These are phyloP conservation scores for Natator depressus DNA, from an alignment of 2,113 vertebrate species.

Conservation along the genomic window DNA sequence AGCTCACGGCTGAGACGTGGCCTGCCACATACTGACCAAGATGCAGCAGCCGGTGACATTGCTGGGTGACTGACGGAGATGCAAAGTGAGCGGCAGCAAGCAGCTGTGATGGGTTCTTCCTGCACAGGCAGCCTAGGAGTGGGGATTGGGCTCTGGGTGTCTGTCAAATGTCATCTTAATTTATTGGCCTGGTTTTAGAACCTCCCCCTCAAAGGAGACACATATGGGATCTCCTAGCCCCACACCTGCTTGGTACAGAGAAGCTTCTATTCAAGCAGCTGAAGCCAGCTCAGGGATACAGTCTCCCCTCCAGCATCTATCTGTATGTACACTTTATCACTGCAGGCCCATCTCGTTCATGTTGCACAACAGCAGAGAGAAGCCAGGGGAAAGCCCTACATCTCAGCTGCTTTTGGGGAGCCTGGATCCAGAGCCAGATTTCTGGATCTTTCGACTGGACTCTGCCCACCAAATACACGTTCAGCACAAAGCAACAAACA, in stretches of 20 bases:
- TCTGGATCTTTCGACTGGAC: rapidly evolving
- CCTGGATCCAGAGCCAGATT: not conserved
- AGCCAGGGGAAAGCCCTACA: no score
- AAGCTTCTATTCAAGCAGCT: not conserved
- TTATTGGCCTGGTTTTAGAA: not conserved
- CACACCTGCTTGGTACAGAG: not conserved
- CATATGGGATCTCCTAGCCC: not conserved
- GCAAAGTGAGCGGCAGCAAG: not conserved
- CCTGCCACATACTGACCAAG: not conserved
- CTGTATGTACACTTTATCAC: rapidly evolving
- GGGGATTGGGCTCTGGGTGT: not conserved
- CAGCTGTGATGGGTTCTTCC: not conserved
- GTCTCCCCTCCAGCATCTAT: not conserved
- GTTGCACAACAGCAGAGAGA: rapidly evolving
- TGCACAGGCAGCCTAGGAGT: not conserved
- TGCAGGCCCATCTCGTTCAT: rapidly evolving
- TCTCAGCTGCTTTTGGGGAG: rapidly evolving
- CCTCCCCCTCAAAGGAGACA: not conserved
- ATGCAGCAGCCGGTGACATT: conserved; percentile 1
- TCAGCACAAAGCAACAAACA: rapidly evolving
- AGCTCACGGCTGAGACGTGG: conserved; percentile 34
- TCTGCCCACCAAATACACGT: rapidly evolving
- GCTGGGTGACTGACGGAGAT: conserved; percentile 1
- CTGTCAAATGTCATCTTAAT: not conserved
- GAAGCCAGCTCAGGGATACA: not conserved